Evolutionary conservation across 2,797 vertebrate genomes (phyloP).

Genomic region (Sebastiscus albofasciatus): DNA sequence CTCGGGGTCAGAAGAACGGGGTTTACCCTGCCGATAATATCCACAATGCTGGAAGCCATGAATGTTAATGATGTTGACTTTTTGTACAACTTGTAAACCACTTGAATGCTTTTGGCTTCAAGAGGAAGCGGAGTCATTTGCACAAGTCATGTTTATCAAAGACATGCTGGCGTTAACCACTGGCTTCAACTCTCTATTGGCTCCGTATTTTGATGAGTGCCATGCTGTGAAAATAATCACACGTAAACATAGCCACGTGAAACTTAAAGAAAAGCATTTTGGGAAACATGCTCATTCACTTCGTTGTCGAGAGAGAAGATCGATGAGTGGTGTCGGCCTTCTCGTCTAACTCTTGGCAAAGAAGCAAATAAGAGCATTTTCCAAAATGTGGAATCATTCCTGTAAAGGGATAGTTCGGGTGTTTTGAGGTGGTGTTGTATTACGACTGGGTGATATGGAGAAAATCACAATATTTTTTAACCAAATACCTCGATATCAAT

Average conservation of each 20-base stretch:
- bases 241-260: constrained; percentile 5
- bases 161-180: constrained; percentile 12
- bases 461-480: no score
- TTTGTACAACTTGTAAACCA: constrained; percentile 39
- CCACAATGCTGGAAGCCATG: constrained; percentile 46
- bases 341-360: not conserved
- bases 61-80: constrained; percentile 57
- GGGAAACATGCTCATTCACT: not conserved
- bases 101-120: constrained; percentile 26
- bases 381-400: not conserved
- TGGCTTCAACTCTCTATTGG: not conserved
- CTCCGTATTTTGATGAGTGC: not conserved
- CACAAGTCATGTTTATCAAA: constrained; percentile 60
- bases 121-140: constrained; percentile 34
- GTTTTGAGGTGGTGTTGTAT: no score
- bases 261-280: constrained; percentile 2
- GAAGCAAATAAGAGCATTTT: not conserved
- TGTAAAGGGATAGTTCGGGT: no score
- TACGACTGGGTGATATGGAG: no score
- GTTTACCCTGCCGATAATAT: constrained; percentile 31
- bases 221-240: constrained; percentile 16
- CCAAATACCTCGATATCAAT: no score
- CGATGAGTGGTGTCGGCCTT: not conserved
- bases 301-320: not conserved
- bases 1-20: constrained; percentile 46